Evolutionary conservation across 2,888 invertebrate species (phyloP), one percentile per base, ranked within the genome.

Genomic region (Drosophila suboccidentalis): DNA sequence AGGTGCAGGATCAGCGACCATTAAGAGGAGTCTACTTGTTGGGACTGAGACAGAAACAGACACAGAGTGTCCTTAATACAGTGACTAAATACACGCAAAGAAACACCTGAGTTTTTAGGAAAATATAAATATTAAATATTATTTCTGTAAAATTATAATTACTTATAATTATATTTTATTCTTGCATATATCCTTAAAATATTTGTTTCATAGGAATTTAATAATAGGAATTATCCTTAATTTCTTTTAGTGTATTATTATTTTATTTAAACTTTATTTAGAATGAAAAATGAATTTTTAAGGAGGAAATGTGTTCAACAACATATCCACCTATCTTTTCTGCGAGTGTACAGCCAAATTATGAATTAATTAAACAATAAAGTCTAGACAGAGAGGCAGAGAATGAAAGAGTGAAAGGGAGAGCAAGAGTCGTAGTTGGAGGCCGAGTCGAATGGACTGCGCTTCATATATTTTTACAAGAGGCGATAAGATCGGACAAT

Each of bases 341-440:
- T 26, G 26, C 26, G 26, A 53, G 69, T 78, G 63, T 61, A 59
- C 3, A 9, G 22, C 3, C 55, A 58, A 79, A 73, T 73, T 86
- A 85, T 87, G 87, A 80, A 89, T 87, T 89, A 86, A 87, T 86
- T 76, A 85, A 82, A 74, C 64, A 81, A 81, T 79, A 81, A 81
- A 73, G 10, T 15, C 53, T 41, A 29, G 19, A 51, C 38, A 41
- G 8, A 32, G 22, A 29, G 3, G 15, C 4, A 15, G 17, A 13
- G 8, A 29, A n/a, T 29, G 22, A 32, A 51, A 6, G 17, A 43
- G 34, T 22, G 17, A 13, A 15, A 58, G 36, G 36, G 49, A 55
- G 50, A 39, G 51, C 17, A 63, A 54, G 49, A 60, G 49, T 44
- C 4, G 10, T 36, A 54, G 53, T 26, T 26, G 53, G 15, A 22